Conservation (phyloP, 2,797 vertebrate genomes). For the Falco naumanni region DNA sequence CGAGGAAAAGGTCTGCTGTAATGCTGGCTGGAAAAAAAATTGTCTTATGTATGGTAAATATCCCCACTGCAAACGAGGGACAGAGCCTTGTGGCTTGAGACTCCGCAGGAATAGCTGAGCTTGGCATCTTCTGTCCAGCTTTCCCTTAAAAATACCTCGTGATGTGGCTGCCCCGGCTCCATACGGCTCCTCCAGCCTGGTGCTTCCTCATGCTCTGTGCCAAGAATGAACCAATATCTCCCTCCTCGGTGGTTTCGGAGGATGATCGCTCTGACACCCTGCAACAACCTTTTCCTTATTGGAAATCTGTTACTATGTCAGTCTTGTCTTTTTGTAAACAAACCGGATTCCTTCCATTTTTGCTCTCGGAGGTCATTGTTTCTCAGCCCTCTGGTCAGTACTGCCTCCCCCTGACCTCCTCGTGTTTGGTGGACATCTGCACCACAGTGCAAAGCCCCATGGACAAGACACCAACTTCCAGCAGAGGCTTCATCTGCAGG, state of each 20-base stretch:
- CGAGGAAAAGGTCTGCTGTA: background rate
- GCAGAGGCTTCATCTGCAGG: background rate
- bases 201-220: rapidly evolving
- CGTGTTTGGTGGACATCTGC: background rate
- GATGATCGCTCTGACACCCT: rapidly evolving
- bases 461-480: rapidly evolving
- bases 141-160: rapidly evolving
- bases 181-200: background rate
- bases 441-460: background rate
- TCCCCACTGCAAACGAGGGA: background rate
- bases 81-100: background rate
- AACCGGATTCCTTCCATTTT: background rate
- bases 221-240: rapidly evolving
- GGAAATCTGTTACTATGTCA: background rate
- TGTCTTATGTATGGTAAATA: background rate
- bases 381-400: background rate
- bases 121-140: background rate
- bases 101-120: background rate
- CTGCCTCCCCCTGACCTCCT: background rate
- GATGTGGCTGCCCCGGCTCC: background rate
- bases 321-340: background rate
- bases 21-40: background rate
- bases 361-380: background rate
- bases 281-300: background rate
- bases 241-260: rapidly evolving